Percentiles rank a stretch among this genome's conserved stretches.
These are phyloP conservation scores for Sitobion miscanthi DNA, from an alignment of 1,140 invertebrate species.

Conservation along the genomic window DNA sequence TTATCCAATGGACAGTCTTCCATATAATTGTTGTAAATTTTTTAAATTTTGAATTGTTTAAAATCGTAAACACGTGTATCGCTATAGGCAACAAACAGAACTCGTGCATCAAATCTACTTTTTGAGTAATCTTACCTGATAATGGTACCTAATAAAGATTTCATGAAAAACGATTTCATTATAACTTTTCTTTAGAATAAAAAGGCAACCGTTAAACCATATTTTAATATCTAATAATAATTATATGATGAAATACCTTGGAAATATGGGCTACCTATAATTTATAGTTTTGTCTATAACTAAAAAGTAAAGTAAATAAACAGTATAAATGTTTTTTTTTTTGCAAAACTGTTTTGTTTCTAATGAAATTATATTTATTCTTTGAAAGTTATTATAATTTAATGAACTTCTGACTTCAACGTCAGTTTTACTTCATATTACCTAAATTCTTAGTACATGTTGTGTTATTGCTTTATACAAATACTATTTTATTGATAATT, in stretches of 20 bases:
- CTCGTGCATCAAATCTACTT: neutral
- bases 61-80: neutral
- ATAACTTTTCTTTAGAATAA: neutral
- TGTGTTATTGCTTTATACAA: no score
- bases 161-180: neutral
- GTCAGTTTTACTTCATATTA: no score
- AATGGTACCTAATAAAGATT: neutral
- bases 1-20: slow-evolving; percentile 59
- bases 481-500: no score
- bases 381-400: neutral
- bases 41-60: neutral
- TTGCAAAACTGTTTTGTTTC: neutral
- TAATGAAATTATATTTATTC: neutral
- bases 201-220: neutral
- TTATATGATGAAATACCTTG: neutral
- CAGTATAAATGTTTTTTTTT: neutral
- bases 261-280: neutral
- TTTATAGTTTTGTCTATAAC: neutral
- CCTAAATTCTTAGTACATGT: no score
- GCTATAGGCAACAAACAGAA: slow-evolving; percentile 2
- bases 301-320: neutral
- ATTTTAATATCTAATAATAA: neutral
- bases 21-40: neutral
- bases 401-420: no score
- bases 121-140: neutral